Evolutionary conservation across 2,888 invertebrate species (phyloP), one percentile per base, ranked within the genome.

Genomic region (Lomographa bimaculata): DNA sequence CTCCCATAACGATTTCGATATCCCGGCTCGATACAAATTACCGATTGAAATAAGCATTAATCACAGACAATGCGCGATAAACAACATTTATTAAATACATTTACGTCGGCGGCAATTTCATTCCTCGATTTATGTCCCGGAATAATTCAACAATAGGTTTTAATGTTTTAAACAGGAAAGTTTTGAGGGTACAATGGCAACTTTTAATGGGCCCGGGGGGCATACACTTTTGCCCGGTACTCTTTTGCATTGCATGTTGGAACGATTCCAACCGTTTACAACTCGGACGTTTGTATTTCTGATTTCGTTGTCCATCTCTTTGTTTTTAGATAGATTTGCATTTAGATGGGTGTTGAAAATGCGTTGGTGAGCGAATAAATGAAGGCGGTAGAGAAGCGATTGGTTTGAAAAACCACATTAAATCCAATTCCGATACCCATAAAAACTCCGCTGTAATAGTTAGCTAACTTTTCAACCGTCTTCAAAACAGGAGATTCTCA

Each of bases 201-300:
- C 68, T 81, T 81, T 80, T 81, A 81, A 81, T 80, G 75, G 79
- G 70, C 71, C 76, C 69, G 63, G 65, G 46, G 75, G 73, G 70
- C 58, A 62, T 57, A 64, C 49, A 62, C 64, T 57, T 52, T 49
- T 57, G 70, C 71, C 76, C 69, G 63, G 65, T 57, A 64, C 49
- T 60, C 64, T 57, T 52, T 49, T 57, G 57, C 60, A 21, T 33
- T 41, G 42, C 41, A 59, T 64, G 62, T 65, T 74, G 76, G 71
- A 71, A 53, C 51, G 57, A 54, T 56, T 72, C 73, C 75, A 75
- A 66, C 60, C 50, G 53, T 56, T 52, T 45, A 45, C 40, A 43
- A 41, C 47, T 55, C 41, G 29, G 46, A 41, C 50, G 46, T 51
- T 38, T 37, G 40, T 39, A 26, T 45, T 38, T 40, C 37, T 37